Percentiles rank a stretch among this genome's conserved stretches.
Conservation (phyloP, 2,797 vertebrate genomes). For the Mus spretus region DNA sequence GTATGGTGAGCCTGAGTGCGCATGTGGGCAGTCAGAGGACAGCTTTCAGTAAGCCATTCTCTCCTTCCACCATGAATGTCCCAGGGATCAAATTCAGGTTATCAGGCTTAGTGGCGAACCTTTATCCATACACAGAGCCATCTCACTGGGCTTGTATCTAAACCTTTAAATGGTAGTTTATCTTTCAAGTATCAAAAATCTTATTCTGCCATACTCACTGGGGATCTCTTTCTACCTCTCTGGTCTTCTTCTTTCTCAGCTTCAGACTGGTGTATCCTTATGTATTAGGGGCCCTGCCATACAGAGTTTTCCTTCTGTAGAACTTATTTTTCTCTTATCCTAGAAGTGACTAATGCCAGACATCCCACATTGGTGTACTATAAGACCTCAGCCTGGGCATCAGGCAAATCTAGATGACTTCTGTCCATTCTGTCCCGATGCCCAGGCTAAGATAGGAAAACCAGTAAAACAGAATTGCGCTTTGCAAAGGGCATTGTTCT, state of each 20-base stretch:
- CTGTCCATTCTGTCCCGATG: not conserved
- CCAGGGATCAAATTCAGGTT: not conserved
- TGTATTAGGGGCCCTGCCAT: not conserved
- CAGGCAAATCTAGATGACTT: not conserved
- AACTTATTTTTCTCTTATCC: conserved; percentile 38
- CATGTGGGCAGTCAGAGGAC: not conserved
- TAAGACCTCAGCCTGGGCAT: not conserved
- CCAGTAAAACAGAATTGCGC: conserved; percentile 2
- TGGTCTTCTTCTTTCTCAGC: not conserved
- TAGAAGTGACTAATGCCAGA: conserved; percentile 11
- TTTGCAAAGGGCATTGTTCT: conserved; percentile 8
- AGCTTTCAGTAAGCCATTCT: not conserved
- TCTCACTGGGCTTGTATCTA: not conserved
- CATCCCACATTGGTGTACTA: not conserved
- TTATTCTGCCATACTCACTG: not conserved
- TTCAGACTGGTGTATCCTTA: not conserved
- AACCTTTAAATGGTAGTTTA: not conserved
- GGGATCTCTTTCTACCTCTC: not conserved
- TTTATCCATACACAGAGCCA: too few relatives aligned
- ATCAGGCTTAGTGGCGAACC: not conserved
- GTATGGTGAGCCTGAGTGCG: too few relatives aligned
- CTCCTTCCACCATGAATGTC: not conserved
- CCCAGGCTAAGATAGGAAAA: not conserved
- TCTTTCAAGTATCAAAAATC: conserved; percentile 51
- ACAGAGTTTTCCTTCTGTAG: conserved; percentile 10